Percentiles rank a stretch among this genome's conserved stretches.
phyloP scores from a whole-genome alignment of 2,888 invertebrate species.

The Serripes groenlandicus region DNA sequence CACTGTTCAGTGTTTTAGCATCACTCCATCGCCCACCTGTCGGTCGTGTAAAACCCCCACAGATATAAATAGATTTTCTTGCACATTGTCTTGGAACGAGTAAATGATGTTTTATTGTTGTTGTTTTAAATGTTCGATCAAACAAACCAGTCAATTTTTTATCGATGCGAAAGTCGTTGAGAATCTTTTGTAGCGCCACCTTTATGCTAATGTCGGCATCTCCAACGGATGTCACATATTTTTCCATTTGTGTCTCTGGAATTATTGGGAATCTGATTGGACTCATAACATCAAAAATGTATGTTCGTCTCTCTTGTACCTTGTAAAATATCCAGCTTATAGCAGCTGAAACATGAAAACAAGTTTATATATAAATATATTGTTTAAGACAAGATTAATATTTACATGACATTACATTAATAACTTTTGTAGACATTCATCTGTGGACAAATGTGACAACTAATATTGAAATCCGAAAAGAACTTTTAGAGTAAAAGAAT shows the following conservation, averaged over 20 bases:
- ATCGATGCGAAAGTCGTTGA: conserved; percentile 75
- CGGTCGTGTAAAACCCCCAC: conserved; percentile 95
- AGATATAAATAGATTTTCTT: conserved; percentile 94
- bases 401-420: no score
- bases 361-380: no score
- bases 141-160: conserved; percentile 60
- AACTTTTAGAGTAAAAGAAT: no score
- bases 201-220: conserved; percentile 94
- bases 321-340: conserved; percentile 95
- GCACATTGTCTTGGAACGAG: conserved; percentile 93
- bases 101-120: conserved; percentile 59
- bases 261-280: conserved; percentile 94
- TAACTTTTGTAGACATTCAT: no score
- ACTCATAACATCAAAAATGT: conserved; percentile 94
- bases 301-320: conserved; percentile 91
- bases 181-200: conserved; percentile 89
- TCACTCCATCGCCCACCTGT: conserved; percentile 92
- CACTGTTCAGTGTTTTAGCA: conserved; percentile 91
- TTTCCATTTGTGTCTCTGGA: conserved; percentile 88
- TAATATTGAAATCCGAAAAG: no score
- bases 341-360: conserved; percentile 88
- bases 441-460: no score
- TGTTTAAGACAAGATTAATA: no score
- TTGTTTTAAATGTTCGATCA: conserved; percentile 35
- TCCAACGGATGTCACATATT: conserved; percentile 92